Percentiles rank a stretch among this genome's conserved stretches.
These are phyloP conservation scores for Homarus americanus DNA, from an alignment of 1,140 invertebrate species.

Conservation along the genomic window DNA sequence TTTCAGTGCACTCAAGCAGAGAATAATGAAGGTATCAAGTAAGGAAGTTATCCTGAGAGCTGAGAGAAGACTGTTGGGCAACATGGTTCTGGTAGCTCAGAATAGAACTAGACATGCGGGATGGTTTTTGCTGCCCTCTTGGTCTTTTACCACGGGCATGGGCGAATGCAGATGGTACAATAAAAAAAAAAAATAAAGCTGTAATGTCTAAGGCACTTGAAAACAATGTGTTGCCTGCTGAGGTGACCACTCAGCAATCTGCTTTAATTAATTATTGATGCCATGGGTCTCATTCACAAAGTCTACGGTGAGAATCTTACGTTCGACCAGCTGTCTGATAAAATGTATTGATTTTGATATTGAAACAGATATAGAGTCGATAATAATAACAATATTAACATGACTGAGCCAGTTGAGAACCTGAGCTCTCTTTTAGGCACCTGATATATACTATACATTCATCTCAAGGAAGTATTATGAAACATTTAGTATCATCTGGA, in stretches of 20 bases:
- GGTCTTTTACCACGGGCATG: conserved; percentile 23
- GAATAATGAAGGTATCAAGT: background rate
- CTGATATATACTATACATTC: too few relatives aligned
- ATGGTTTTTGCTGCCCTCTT: conserved; percentile 26
- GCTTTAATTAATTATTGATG: conserved; percentile 36
- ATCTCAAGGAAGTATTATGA: too few relatives aligned
- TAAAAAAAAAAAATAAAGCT: conserved; percentile 41
- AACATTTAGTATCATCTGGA: too few relatives aligned
- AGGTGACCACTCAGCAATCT: background rate
- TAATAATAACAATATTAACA: too few relatives aligned
- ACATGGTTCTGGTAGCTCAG: conserved; percentile 20
- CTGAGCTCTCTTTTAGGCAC: too few relatives aligned
- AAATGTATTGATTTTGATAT: too few relatives aligned
- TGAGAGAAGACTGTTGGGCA: background rate
- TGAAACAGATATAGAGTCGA: too few relatives aligned
- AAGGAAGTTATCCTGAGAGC: conserved; percentile 35
- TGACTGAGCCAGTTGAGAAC: too few relatives aligned
- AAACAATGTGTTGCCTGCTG: background rate
- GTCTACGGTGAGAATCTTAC: conserved; percentile 36
- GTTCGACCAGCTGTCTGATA: conserved; percentile 29
- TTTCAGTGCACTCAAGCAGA: background rate
- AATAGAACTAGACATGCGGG: conserved; percentile 38
- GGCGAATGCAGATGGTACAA: conserved; percentile 33
- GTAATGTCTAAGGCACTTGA: background rate
- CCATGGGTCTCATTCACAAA: conserved; percentile 24